A percentile compares a stretch with the other conserved stretches of the same genome.
Evolutionary conservation across 1,140 invertebrate species (phyloP).

Genomic region (Trichomalopsis sarcophagae): DNA sequence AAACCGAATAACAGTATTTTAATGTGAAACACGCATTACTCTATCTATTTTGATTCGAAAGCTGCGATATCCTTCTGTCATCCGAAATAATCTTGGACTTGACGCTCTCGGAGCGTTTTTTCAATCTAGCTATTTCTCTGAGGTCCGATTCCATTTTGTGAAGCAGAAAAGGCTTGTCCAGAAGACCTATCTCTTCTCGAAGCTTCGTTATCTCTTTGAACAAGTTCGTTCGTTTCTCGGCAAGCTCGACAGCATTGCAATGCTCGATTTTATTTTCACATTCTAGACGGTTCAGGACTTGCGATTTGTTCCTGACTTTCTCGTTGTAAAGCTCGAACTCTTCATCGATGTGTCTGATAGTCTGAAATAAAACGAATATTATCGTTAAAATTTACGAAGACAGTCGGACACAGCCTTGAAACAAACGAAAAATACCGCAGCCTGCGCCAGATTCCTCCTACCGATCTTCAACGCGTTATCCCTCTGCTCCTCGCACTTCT

Average conservation of each 20-base stretch:
- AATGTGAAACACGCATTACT: not conserved
- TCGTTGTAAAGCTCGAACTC: constrained; percentile 32
- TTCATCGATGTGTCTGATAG: constrained; percentile 32
- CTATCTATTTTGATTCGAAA: not conserved
- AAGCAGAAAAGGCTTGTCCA: constrained; percentile 22
- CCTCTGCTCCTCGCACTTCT: constrained; percentile 28
- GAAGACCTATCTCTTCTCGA: constrained; percentile 28
- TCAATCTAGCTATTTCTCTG: not conserved
- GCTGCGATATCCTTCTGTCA: not conserved
- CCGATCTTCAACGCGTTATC: constrained; percentile 30
- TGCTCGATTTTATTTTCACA: not conserved
- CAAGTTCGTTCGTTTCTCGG: not conserved
- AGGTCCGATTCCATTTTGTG: constrained; percentile 39
- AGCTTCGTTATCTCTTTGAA: constrained; percentile 26
- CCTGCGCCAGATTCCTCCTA: not conserved
- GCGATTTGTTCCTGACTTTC: constrained; percentile 8
- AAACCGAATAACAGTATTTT: not conserved
- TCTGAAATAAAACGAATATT: constrained; percentile 13
- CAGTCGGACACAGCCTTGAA: not conserved
- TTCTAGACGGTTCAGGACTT: not conserved
- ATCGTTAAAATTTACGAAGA: not conserved
- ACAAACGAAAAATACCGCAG: constrained; percentile 32
- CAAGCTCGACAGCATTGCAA: not conserved
- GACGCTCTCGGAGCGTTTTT: not conserved
- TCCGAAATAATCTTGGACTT: not conserved